A percentile compares a stretch with the other conserved stretches of the same genome.
phyloP scores from a whole-genome alignment of 2,888 invertebrate genomes.

The Euplexia lucipara region DNA sequence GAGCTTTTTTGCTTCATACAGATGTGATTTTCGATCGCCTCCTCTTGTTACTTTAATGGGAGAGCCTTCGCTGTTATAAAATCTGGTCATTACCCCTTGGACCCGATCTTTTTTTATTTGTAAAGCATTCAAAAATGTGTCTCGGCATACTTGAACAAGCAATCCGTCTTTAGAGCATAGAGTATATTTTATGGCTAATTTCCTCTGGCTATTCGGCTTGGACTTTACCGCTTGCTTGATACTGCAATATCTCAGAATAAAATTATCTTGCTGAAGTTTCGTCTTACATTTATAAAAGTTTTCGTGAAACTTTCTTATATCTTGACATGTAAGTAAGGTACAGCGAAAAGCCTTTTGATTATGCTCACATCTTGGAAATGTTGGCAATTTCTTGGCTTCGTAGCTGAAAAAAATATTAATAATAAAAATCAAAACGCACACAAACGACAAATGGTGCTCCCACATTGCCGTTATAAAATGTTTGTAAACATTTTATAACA shows the following conservation, averaged over 20 bases:
- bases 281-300: constrained; percentile 10
- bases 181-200: constrained; percentile 12
- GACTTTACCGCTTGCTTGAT: background rate
- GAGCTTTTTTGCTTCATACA: constrained; percentile 7
- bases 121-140: constrained; percentile 12
- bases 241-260: constrained; percentile 11
- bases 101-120: constrained; percentile 17
- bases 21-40: constrained; percentile 4
- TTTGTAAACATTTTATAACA: background rate
- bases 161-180: background rate
- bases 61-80: constrained; percentile 6
- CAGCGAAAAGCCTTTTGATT: constrained; percentile 12
- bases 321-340: background rate
- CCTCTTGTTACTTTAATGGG: constrained; percentile 11
- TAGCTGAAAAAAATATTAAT: constrained; percentile 1
- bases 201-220: constrained; percentile 1
- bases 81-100: constrained; percentile 23
- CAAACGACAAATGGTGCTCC: no score
- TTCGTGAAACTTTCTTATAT: constrained; percentile 2
- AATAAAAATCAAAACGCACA: constrained; percentile 6
- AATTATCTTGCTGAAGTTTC: constrained; percentile 13
- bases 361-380: background rate
- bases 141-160: background rate
- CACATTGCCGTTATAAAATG: no score
- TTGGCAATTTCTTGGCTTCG: background rate